Percentiles rank a stretch among this genome's conserved stretches.
Conservation (phyloP, 1,140 invertebrate species). For the Caerostris darwini region DNA sequence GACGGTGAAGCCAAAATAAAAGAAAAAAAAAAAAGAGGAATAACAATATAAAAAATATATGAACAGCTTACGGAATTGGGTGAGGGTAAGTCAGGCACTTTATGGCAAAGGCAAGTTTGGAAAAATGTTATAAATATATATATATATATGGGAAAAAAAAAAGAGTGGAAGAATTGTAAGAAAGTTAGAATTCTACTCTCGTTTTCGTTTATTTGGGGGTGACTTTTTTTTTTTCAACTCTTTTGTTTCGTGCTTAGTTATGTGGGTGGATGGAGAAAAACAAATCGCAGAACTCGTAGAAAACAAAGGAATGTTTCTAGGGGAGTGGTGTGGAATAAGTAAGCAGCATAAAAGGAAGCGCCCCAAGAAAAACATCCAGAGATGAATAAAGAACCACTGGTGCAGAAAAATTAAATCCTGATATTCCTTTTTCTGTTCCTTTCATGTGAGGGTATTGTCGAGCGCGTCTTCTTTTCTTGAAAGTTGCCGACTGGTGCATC, state of each 20-base stretch:
- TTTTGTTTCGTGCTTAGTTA: slow-evolving; percentile 27
- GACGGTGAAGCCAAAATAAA: neutral
- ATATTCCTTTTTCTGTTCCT: neutral
- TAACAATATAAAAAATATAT: neutral
- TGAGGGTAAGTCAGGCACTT: slow-evolving; percentile 23
- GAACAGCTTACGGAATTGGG: slow-evolving; percentile 27
- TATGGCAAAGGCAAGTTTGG: neutral
- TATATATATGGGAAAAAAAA: slow-evolving; percentile 4
- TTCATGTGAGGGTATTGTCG: neutral
- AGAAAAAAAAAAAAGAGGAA: neutral
- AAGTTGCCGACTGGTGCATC: neutral
- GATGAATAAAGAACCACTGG: slow-evolving; percentile 57
- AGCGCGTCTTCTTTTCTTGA: neutral
- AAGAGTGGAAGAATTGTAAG: neutral
- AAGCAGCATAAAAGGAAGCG: neutral
- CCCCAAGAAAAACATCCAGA: slow-evolving; percentile 53
- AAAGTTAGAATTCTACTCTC: slow-evolving; percentile 1
- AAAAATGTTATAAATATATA: slow-evolving; percentile 12
- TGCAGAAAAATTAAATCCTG: slow-evolving; percentile 55
- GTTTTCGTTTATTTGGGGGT: slow-evolving; percentile 28
- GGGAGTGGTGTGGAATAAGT: slow-evolving; percentile 39
- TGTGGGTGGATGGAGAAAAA: slow-evolving; percentile 23
- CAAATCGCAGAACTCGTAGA: slow-evolving; percentile 43
- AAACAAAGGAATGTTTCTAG: slow-evolving; percentile 21
- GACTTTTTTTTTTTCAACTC: slow-evolving; percentile 4